Base-by-base conservation (phyloP, 2,113 vertebrate species). In the Oncorhynchus kisutch region DNA sequence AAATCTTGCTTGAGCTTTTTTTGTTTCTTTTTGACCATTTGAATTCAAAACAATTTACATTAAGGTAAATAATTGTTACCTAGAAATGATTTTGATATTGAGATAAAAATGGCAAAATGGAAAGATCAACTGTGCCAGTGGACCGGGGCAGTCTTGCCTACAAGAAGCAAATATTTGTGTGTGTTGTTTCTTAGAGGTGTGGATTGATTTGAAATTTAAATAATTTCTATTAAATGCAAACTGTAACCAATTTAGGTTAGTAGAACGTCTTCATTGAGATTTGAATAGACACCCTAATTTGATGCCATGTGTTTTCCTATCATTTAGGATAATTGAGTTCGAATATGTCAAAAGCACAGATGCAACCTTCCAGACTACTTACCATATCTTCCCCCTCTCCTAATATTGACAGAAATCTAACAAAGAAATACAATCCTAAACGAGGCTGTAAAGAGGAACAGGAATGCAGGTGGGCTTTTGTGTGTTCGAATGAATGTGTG, bases 371-470 rank as follows among this genome's bases (percentile, higher is more conserved):
- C 51, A 18, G 51, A 18, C 12, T 54, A n/a, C 29, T 68, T 34
- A 29, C 29, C 67, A 11, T 1, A 14, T 48, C 27, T 12, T 76
- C 24, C 79, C 65, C 27, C 29, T 7, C 62, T 82, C 75, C 86
- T 49, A 60, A 70, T 84, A 1, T 83, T 72, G 67, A 64, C 90
- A 97, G 96, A 90, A 96, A 91, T 87, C 90, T 97, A 75, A 96
- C 94, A 51, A 97, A 96, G 89, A 97, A 96, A 81, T 96, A 95
- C 62, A 93, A 94, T 77, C 91, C 94, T 29, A 97, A 97, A 87
- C 91, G 94, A 86, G 92, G 91, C 66, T 78, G 87, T 76, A 96
- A 95, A 89, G 96, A 97, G 86, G 96, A 97, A 64, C 95, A 92
- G 3, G 96, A 97, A 51, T 92, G 92, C 93, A 95, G 95, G 96